Evolutionary conservation across 2,113 vertebrate genomes (phyloP).

Genomic region (crab-eating macaque (Macaca fascicularis)): DNA sequence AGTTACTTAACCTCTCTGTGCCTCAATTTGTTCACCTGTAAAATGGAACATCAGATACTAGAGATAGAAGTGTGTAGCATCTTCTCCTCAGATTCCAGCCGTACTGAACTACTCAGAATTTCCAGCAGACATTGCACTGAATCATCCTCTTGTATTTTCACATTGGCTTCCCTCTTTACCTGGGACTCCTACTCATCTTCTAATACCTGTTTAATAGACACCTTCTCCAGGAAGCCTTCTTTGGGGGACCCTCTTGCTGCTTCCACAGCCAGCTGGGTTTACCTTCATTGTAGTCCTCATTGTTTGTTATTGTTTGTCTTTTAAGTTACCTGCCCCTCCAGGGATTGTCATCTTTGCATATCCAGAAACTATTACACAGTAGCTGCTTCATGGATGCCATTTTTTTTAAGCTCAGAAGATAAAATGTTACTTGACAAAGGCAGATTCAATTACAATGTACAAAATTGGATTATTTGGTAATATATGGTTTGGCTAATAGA

Average conservation of each 20-base stretch:
- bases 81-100: neutral
- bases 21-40: neutral
- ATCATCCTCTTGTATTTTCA: neutral
- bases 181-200: neutral
- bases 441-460: constrained; percentile 49
- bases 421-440: constrained; percentile 28
- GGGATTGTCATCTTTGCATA: neutral
- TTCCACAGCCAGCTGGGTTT: neutral
- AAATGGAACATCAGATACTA: too few relatives aligned
- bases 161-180: neutral
- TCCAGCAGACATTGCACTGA: neutral
- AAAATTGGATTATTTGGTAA: constrained; percentile 31
- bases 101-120: neutral
- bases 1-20: neutral
- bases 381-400: neutral
- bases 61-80: neutral
- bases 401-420: constrained; percentile 21
- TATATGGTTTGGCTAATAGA: constrained; percentile 34
- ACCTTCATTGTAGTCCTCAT: neutral
- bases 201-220: neutral
- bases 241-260: neutral
- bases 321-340: neutral
- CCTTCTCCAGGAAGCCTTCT: neutral
- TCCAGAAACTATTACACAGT: neutral
- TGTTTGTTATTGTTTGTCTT: neutral